A percentile compares a stretch with the other conserved stretches of the same genome.
Evolutionary conservation across 2,797 vertebrate species (phyloP).

Genomic region (Macroramphosus scolopax): DNA sequence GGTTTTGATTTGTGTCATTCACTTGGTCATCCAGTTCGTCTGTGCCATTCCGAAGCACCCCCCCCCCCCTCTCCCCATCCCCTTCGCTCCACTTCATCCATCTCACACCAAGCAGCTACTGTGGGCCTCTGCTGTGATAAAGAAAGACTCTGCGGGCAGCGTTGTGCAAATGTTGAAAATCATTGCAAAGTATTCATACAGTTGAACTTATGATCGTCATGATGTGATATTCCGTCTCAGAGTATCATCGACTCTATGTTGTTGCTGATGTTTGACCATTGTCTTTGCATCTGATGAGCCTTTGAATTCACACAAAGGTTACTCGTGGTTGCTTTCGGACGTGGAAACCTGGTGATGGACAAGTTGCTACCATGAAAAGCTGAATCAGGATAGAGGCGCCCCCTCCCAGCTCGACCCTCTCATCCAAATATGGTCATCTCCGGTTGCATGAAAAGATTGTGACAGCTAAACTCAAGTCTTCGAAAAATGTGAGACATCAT

Average conservation of each 20-base stretch:
- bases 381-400: too few species aligned
- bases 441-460: too few species aligned
- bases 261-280: too few species aligned
- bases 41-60: conserved; percentile 57
- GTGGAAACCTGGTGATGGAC: neutral
- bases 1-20: conserved; percentile 66
- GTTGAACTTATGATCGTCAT: too few species aligned
- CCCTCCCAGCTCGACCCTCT: too few species aligned
- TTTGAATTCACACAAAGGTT: too few species aligned
- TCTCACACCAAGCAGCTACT: conserved; percentile 61
- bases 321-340: too few species aligned
- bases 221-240: too few species aligned
- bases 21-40: conserved; percentile 67
- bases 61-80: conserved; percentile 31
- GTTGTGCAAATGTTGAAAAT: conserved; percentile 57
- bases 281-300: too few species aligned
- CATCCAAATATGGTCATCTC: neutral
- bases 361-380: neutral
- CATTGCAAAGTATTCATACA: conserved; percentile 35
- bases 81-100: conserved; percentile 31
- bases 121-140: conserved; percentile 45
- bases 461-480: too few species aligned
- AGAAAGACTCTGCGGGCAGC: conserved; percentile 34
- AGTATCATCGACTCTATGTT: too few species aligned
- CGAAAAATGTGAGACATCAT: too few species aligned